Percentiles rank a stretch among this genome's conserved stretches.
Evolutionary conservation across 1,140 invertebrate genomes (phyloP).

Genomic region (Conus ventricosus): DNA sequence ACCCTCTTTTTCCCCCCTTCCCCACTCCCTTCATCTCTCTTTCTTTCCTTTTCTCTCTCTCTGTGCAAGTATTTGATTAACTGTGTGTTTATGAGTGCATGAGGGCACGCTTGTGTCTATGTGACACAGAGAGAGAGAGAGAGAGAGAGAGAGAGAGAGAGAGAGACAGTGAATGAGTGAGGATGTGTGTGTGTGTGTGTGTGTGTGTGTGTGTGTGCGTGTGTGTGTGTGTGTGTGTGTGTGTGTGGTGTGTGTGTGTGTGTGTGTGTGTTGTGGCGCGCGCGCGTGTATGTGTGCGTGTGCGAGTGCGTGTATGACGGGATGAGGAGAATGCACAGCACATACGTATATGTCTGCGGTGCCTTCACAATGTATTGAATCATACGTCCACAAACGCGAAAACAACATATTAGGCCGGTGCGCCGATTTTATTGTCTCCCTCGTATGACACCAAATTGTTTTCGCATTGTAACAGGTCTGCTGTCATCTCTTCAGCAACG

Average conservation of each 20-base stretch:
- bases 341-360: no score
- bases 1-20: not conserved
- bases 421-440: no score
- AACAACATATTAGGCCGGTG: no score
- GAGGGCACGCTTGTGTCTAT: not conserved
- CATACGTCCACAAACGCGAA: no score
- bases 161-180: not conserved
- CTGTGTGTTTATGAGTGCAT: no score
- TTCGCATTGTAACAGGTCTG: no score
- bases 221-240: constrained; percentile 24
- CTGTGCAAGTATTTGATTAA: not conserved
- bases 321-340: no score
- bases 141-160: not conserved
- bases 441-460: no score
- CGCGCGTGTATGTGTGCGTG: not conserved
- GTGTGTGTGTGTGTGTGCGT: constrained; percentile 16
- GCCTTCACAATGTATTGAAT: no score
- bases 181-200: not conserved
- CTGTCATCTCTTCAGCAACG: no score
- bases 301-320: not conserved
- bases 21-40: no score
- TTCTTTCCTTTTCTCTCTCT: not conserved
- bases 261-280: not conserved
- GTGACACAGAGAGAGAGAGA: not conserved
- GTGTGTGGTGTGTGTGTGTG: constrained; percentile 10